Percentiles rank a stretch among this genome's conserved stretches.
These are phyloP conservation scores for Cryptomyrus ogoouensis DNA, from an alignment of 2,113 vertebrate genomes.

Conservation along the genomic window DNA sequence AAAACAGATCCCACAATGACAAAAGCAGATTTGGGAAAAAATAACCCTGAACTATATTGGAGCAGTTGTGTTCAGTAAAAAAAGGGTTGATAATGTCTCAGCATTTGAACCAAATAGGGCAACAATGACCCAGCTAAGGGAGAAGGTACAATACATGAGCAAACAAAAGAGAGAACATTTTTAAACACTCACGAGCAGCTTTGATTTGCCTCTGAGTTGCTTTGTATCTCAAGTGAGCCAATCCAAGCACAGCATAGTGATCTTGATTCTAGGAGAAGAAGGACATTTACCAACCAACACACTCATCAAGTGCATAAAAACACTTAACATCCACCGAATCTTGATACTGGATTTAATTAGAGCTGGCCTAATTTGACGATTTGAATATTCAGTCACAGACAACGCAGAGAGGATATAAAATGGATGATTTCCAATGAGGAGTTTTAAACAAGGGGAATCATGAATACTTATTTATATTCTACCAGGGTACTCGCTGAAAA, in stretches of 20 bases:
- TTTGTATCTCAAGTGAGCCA: slow-evolving; percentile 81
- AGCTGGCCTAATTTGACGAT: neutral
- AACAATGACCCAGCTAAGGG: neutral
- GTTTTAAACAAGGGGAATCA: neutral
- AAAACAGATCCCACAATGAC: neutral
- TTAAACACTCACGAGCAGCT: slow-evolving; percentile 87
- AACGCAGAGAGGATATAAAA: neutral
- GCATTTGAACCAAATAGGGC: neutral
- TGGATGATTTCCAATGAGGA: neutral
- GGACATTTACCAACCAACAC: neutral
- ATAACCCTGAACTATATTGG: neutral
- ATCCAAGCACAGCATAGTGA: slow-evolving; percentile 90
- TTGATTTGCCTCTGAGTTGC: slow-evolving; percentile 97
- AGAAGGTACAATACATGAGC: neutral
- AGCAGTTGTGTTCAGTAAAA: neutral
- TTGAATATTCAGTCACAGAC: neutral
- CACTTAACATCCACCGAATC: neutral
- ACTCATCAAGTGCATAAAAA: neutral
- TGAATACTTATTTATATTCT: neutral
- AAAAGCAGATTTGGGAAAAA: neutral
- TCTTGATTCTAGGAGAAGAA: slow-evolving; percentile 82
- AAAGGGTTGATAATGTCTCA: neutral
- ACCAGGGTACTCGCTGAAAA: neutral
- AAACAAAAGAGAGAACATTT: neutral
- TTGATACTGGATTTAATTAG: neutral